Conservation (phyloP, 2,113 vertebrate species). For the Onychostoma macrolepis region DNA sequence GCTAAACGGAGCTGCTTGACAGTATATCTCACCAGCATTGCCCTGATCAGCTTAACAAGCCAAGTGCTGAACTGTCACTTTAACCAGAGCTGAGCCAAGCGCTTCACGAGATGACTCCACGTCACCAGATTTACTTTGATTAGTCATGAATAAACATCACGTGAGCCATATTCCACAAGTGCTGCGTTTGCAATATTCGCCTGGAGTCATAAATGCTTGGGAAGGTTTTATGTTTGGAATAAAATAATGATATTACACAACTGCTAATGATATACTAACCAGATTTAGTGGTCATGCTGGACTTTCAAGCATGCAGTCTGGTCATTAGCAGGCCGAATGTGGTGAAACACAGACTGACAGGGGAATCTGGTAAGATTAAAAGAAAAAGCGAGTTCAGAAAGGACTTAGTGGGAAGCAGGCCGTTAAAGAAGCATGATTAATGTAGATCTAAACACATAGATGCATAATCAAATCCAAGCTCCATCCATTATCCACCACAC, state of each 20-base stretch:
- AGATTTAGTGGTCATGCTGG: not conserved
- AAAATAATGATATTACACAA: not conserved
- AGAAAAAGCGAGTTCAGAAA: constrained; percentile 31
- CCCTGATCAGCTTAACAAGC: constrained; percentile 31
- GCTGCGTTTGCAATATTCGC: not conserved
- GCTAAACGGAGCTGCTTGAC: constrained; percentile 58
- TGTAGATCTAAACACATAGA: not conserved
- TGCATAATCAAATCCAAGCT: constrained; percentile 23
- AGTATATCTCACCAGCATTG: constrained; percentile 38
- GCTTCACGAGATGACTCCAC: not conserved
- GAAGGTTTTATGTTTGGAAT: not conserved
- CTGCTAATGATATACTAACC: not conserved
- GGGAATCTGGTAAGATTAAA: constrained; percentile 26
- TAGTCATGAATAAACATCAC: not conserved
- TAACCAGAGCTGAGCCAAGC: not conserved
- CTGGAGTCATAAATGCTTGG: not conserved
- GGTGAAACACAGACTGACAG: not conserved
- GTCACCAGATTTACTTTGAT: not conserved
- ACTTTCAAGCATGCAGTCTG: not conserved
- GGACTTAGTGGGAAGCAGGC: not conserved
- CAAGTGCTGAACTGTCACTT: constrained; percentile 21
- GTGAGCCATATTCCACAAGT: not conserved
- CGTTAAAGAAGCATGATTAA: constrained; percentile 17
- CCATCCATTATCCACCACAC: constrained; percentile 41
- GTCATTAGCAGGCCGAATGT: not conserved